Evolutionary conservation across 2,797 vertebrate genomes (phyloP).

Genomic region (Thamnophis elegans): DNA sequence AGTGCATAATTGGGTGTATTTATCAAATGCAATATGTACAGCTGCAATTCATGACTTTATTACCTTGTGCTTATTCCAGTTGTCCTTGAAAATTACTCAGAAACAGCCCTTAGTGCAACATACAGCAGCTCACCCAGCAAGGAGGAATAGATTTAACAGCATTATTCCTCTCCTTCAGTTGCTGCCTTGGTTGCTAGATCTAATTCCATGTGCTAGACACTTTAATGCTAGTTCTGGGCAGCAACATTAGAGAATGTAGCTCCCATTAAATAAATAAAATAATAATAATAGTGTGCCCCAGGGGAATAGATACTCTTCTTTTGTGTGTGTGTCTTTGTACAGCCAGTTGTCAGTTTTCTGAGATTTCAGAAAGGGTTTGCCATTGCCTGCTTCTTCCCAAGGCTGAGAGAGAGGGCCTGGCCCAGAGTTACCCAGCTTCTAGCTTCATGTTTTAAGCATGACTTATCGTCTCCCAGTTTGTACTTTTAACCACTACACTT

Average conservation of each 20-base stretch:
- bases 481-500: neutral
- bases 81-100: neutral
- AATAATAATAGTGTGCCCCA: neutral
- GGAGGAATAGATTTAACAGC: neutral
- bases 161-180: neutral
- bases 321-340: neutral
- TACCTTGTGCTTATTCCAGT: neutral
- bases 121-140: neutral
- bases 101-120: neutral
- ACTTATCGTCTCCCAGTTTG: neutral
- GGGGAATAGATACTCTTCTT: neutral
- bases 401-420: neutral
- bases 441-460: neutral
- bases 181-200: neutral
- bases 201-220: neutral
- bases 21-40: neutral
- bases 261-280: neutral
- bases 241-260: too few relatives aligned
- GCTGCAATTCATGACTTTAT: neutral
- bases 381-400: neutral
- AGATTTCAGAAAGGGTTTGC: neutral
- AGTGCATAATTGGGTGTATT: neutral
- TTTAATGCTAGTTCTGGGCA: neutral
- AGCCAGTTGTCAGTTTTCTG: neutral
- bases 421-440: neutral